These are phyloP conservation scores for Coelinius sp. DNA, from an alignment of 2,888 invertebrate genomes.

Conservation along the genomic window DNA sequence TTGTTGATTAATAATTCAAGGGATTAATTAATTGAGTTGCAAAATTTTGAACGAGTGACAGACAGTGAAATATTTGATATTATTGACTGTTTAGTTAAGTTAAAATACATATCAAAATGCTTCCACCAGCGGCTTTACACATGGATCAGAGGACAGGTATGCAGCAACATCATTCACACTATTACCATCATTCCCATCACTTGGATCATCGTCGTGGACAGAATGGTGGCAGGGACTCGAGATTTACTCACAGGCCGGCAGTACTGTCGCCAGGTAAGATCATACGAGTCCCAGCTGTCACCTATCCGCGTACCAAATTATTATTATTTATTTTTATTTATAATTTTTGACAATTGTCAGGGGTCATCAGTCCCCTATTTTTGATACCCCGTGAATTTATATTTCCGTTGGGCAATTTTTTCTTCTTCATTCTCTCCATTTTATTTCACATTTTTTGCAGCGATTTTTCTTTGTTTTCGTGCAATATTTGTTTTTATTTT, in stretches of 20 bases:
- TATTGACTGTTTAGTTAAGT: not conserved
- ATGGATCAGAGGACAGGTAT: constrained; percentile 57
- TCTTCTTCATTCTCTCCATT: constrained; percentile 14
- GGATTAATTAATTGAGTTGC: too few relatives aligned
- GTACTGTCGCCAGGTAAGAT: constrained; percentile 55
- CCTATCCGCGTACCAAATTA: not conserved
- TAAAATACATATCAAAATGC: constrained; percentile 46
- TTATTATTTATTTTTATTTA: not conserved
- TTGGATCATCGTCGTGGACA: constrained; percentile 48
- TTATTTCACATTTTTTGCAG: not conserved
- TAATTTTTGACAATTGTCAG: not conserved
- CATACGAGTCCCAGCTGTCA: constrained; percentile 30
- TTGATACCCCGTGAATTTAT: not conserved
- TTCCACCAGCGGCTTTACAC: constrained; percentile 57
- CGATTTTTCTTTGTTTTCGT: constrained; percentile 4
- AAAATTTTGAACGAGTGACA: too few relatives aligned
- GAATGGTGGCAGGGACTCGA: constrained; percentile 47
- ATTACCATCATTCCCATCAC: constrained; percentile 52
- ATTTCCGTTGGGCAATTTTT: not conserved
- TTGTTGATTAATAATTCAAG: too few relatives aligned
- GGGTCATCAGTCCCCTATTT: not conserved
- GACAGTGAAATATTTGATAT: not conserved
- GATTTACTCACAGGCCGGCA: constrained; percentile 50
- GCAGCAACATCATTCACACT: constrained; percentile 52
- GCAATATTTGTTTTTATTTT: not conserved